These are phyloP conservation scores for Calliscelio sp. DNA, from an alignment of 2,888 invertebrate genomes.

Conservation along the genomic window DNA sequence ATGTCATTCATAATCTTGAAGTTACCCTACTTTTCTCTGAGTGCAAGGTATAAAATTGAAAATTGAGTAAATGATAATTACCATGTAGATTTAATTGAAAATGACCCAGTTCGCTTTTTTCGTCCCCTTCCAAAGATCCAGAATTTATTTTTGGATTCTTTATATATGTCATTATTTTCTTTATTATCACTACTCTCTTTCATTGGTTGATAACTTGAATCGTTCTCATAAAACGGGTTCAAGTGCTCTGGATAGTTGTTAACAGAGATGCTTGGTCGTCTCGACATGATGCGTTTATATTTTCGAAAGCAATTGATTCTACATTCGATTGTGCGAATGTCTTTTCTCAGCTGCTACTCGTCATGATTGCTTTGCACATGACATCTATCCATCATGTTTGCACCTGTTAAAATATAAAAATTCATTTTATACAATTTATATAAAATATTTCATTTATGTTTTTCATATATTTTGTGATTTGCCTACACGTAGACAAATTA, in stretches of 20 bases:
- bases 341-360: slow-evolving; percentile 15
- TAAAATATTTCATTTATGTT: too few species aligned
- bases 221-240: slow-evolving; percentile 91
- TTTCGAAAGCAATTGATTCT: slow-evolving; percentile 58
- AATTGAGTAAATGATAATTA: slow-evolving; percentile 41
- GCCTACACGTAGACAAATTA: too few species aligned
- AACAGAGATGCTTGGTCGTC: slow-evolving; percentile 87
- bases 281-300: slow-evolving; percentile 81
- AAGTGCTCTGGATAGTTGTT: slow-evolving; percentile 92
- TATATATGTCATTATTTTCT: slow-evolving; percentile 76
- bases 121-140: slow-evolving; percentile 86
- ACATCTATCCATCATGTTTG: slow-evolving; percentile 2
- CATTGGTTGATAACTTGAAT: slow-evolving; percentile 66
- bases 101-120: slow-evolving; percentile 88
- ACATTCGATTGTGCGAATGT: slow-evolving; percentile 26
- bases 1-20: too few species aligned
- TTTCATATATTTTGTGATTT: too few species aligned
- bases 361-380: slow-evolving; percentile 43
- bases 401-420: slow-evolving; percentile 30
- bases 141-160: slow-evolving; percentile 82
- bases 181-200: slow-evolving; percentile 69
- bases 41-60: too few species aligned
- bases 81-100: slow-evolving; percentile 85
- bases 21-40: too few species aligned
- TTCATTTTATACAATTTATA: too few species aligned